Percentiles rank a stretch among this genome's conserved stretches.
Evolutionary conservation across 2,888 invertebrate species (phyloP).

Genomic region (Tinea pellionella): DNA sequence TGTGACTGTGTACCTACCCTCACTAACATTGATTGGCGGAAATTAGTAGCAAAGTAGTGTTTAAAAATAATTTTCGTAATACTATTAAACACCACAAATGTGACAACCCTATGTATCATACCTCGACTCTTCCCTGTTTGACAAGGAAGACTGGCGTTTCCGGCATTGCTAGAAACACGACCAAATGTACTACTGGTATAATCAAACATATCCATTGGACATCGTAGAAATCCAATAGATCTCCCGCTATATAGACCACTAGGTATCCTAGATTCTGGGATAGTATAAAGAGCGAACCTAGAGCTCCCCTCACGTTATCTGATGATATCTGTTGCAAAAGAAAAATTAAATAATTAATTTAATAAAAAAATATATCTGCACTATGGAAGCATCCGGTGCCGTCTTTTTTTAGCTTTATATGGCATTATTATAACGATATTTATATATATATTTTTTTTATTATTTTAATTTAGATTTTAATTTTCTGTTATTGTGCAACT

Average conservation of each 20-base stretch:
- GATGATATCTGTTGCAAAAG: constrained; percentile 45
- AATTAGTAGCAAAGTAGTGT: too few relatives aligned
- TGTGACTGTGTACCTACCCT: too few relatives aligned
- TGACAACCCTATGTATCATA: too few relatives aligned
- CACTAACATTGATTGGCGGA: too few relatives aligned
- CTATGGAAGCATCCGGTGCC: not conserved
- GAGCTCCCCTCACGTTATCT: constrained; percentile 54
- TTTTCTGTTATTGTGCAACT: too few relatives aligned
- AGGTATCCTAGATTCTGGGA: constrained; percentile 60
- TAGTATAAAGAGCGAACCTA: constrained; percentile 58
- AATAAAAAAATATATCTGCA: not conserved
- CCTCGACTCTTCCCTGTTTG: constrained; percentile 54
- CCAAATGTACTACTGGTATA: constrained; percentile 44
- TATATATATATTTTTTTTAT: too few relatives aligned
- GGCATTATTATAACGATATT: too few relatives aligned
- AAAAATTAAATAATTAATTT: not conserved
- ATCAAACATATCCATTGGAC: constrained; percentile 56
- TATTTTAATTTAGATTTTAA: too few relatives aligned
- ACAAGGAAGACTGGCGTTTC: constrained; percentile 61
- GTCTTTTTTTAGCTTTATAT: too few relatives aligned
- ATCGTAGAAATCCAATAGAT: constrained; percentile 41
- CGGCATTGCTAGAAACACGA: constrained; percentile 53
- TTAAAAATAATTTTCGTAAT: too few relatives aligned
- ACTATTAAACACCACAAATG: too few relatives aligned
- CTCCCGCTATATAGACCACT: constrained; percentile 54